A percentile compares a stretch with the other conserved stretches of the same genome.
Evolutionary conservation across 2,888 invertebrate species (phyloP).

Genomic region (Drosophila formosana): DNA sequence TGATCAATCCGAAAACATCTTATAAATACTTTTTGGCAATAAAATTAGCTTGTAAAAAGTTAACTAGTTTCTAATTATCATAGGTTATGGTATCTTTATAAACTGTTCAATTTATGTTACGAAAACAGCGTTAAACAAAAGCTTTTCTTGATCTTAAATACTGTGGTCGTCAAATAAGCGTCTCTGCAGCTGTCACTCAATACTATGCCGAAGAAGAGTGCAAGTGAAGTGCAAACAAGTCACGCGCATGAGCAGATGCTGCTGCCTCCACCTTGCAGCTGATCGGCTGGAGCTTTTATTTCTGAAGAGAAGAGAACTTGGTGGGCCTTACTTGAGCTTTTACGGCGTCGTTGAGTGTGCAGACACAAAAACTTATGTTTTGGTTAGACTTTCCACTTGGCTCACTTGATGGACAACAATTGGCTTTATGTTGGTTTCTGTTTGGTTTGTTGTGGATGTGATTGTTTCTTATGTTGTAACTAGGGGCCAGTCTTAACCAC

Average conservation of each 20-base stretch:
- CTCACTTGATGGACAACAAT: constrained; percentile 35
- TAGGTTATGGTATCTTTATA: constrained; percentile 4
- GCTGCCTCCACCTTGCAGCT: constrained; percentile 6
- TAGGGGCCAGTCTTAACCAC: constrained; percentile 57
- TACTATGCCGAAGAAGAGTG: neutral
- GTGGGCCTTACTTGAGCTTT: constrained; percentile 47
- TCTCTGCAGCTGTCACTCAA: neutral
- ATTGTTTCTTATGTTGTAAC: constrained; percentile 28
- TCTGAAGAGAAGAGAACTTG: constrained; percentile 16
- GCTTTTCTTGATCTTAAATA: constrained; percentile 9
- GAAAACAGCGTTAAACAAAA: neutral
- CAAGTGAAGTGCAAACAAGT: constrained; percentile 27
- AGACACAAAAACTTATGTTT: constrained; percentile 37
- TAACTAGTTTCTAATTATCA: neutral
- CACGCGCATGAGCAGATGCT: constrained; percentile 52
- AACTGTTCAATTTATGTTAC: neutral
- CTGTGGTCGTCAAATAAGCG: neutral
- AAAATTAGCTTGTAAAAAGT: neutral
- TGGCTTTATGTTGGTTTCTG: constrained; percentile 34
- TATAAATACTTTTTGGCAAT: constrained; percentile 2
- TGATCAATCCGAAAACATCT: constrained; percentile 7
- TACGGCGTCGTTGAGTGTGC: constrained; percentile 24
- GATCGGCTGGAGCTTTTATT: constrained; percentile 6
- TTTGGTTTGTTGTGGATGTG: constrained; percentile 20
- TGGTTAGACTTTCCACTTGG: constrained; percentile 13